Evolutionary conservation across 2,797 vertebrate genomes (phyloP), one percentile per base, ranked within the genome.

Genomic region (Falco cherrug): DNA sequence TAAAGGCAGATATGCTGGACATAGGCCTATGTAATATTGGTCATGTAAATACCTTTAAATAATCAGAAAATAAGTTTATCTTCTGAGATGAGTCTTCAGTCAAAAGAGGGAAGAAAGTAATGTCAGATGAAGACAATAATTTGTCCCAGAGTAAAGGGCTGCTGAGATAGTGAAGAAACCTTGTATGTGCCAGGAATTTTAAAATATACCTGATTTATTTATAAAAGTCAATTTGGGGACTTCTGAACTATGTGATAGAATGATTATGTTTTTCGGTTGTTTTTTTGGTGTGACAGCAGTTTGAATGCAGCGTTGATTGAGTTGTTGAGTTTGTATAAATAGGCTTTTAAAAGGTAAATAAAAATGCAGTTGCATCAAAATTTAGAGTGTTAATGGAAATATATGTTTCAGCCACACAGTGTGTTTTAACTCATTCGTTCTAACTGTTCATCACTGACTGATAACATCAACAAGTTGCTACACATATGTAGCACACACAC

Each of bases 301-400:
- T 75, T 56, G 35, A 88, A 17, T 69, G 47, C 37, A 84, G 39
- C 53, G 21, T 31, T 56, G 59, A 51, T 68, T 89, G 45, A 54
- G 18, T 57, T 71, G 16, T 43, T 68, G 43, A 47, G 10, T 81
- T 84, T 76, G 59, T 69, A 35, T 53, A 73, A 91, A 54, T 11
- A 51, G 43, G 18, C 37, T 86, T 90, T 92, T 87, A n/a, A 84
- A 81, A 84, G 9, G 59, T 48, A 81, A 89, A 87, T 65, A 51
- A 81, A 90, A 95, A 68, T 56, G 43, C 39, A 69, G 1, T 83
- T 89, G 29, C 70, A 48, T 81, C 68, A 61, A 47, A 78, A 71
- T 71, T 64, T 47, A n/a, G 50, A 33, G 11, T 35, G 28, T 50
- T 87, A 45, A 37, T 65, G 26, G 37, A 84, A 51, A 37, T 82